Base-by-base conservation (phyloP, 2,797 vertebrate species). In the Scleropages formosus region DNA sequence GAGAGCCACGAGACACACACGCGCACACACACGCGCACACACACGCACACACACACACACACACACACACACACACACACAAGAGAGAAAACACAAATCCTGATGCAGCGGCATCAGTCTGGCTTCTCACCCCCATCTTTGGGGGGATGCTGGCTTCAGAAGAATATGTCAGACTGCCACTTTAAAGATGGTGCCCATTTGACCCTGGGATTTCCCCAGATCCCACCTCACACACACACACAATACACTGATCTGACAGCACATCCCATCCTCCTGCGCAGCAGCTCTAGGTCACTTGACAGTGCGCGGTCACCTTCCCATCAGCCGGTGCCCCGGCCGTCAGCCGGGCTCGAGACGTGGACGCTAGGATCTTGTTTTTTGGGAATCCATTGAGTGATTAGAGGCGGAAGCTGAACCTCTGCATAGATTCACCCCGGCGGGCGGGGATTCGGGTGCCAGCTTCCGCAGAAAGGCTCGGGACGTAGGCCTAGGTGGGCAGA, bases 161-260 rank as follows among this genome's bases (percentile, higher is more conserved):
- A 79, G 61, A 80, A 82, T 58, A 61, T 24, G 75, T 74, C 77
- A 79, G 72, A 49, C 77, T 88, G 83, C 80, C 87, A 87, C 78
- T 82, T 68, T 82, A 75, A 77, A 81, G 80, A 79, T 72, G 82
- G 79, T 69, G 85, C 70, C 78, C 76, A 56, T 82, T 88, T 87
- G 86, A 90, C 86, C 85, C 72, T 51, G 9, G n/a, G 64, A 83
- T 77, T 77, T 44, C 64, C 56, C 61, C 27, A 76, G 79, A 78
- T 78, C 77, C 72, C 73, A 73, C 73, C 72, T 71, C 58, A 73
- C 68, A 75, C 13, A 82, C 80, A 60, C 78, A 73, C 80, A 77
- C 18, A 18, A 53, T 60, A 18, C n/a, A 76, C 73, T 49, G 75
- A 76, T 68, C 76, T 73, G 69, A 71, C 77, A 78, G 60, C 77